Percentiles rank a stretch among this genome's conserved stretches.
Evolutionary conservation across 2,113 vertebrate genomes (phyloP).

Genomic region (Spea bombifrons): DNA sequence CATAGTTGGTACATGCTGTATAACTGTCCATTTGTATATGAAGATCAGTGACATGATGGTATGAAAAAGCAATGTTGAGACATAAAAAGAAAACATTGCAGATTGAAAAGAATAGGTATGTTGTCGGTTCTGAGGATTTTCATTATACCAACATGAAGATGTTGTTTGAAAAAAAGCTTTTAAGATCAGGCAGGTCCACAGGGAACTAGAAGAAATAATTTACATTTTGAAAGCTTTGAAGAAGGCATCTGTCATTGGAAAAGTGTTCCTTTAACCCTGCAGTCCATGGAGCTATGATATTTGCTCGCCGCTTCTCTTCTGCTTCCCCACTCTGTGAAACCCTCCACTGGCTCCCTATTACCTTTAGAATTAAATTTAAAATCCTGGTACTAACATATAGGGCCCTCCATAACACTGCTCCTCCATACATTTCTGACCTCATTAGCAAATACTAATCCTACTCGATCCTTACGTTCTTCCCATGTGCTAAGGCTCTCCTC

Average conservation of each 20-base stretch:
- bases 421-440: too few species aligned
- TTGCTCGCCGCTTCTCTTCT: neutral
- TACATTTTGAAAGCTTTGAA: slow-evolving; percentile 39
- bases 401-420: too few species aligned
- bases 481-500: too few species aligned
- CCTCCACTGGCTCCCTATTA: too few species aligned
- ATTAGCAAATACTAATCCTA: too few species aligned
- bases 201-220: slow-evolving; percentile 6
- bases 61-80: neutral
- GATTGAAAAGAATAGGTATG: slow-evolving; percentile 7
- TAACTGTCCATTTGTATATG: slow-evolving; percentile 17
- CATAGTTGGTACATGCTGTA: neutral
- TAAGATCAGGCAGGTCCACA: slow-evolving; percentile 21
- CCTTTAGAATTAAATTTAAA: too few species aligned
- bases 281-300: neutral
- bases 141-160: slow-evolving; percentile 22
- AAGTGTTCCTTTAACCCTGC: neutral
- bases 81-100: neutral
- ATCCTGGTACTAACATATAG: too few species aligned
- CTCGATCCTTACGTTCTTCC: too few species aligned
- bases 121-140: slow-evolving; percentile 1
- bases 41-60: neutral
- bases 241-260: slow-evolving; percentile 6
- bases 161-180: slow-evolving; percentile 9
- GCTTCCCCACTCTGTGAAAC: too few species aligned